Percentiles rank a stretch among this genome's conserved stretches.
phyloP scores from a whole-genome alignment of 2,888 invertebrate genomes.

The Parnassius orleans region DNA sequence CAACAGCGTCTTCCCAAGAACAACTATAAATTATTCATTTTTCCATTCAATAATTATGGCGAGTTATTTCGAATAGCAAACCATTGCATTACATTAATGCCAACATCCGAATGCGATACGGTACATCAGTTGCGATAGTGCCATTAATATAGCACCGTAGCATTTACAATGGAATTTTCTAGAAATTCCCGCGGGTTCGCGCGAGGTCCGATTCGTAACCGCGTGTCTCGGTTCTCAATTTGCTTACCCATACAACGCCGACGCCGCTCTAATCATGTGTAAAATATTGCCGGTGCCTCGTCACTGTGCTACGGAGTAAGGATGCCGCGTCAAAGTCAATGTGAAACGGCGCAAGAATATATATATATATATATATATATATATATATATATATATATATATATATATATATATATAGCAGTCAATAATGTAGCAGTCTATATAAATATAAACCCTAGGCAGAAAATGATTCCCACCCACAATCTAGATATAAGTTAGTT shows the following conservation, averaged over 20 bases:
- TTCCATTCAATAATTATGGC: too few species aligned
- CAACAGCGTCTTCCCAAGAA: too few species aligned
- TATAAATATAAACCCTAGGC: too few species aligned
- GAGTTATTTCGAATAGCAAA: too few species aligned
- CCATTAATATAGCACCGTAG: slow-evolving; percentile 71
- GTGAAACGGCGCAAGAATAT: slow-evolving; percentile 57
- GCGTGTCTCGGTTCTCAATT: slow-evolving; percentile 76
- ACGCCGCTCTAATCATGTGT: slow-evolving; percentile 77
- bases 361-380: too few species aligned
- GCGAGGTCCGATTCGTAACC: slow-evolving; percentile 79
- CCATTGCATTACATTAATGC: not conserved
- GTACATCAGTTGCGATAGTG: slow-evolving; percentile 53
- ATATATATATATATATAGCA: too few species aligned
- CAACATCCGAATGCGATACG: slow-evolving; percentile 36
- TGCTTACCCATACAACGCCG: slow-evolving; percentile 78
- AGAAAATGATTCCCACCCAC: too few species aligned
- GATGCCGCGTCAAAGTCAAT: slow-evolving; percentile 66
- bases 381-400: too few species aligned
- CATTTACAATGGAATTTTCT: slow-evolving; percentile 77
- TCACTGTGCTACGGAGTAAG: slow-evolving; percentile 67
- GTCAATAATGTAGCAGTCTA: too few species aligned
- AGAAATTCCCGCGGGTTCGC: slow-evolving; percentile 71
- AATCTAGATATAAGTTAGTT: too few species aligned
- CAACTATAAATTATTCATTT: too few species aligned
- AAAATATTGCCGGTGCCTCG: slow-evolving; percentile 73